Evolutionary conservation across 2,888 invertebrate species (phyloP), one percentile per base, ranked within the genome.

Genomic region (Octodonta nipae): DNA sequence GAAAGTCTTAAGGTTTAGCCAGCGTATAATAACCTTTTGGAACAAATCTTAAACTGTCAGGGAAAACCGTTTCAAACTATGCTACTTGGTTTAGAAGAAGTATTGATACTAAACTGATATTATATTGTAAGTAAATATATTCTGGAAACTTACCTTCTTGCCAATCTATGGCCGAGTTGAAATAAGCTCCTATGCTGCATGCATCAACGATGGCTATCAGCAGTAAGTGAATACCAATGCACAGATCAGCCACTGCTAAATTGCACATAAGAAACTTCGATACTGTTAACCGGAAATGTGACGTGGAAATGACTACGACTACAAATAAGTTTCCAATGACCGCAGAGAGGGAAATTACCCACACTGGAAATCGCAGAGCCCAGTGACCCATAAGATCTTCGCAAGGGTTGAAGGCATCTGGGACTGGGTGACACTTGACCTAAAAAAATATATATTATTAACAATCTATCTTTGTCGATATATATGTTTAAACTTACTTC

Each of bases 101-200:
- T n/a, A n/a, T n/a, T n/a, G n/a, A n/a, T n/a, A n/a, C n/a, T n/a
- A 11, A 25, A 11, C 25, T 6, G 11, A 11, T 11, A 25, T 25
- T 11, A 10, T 10, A n/a, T 28, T 13, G 10, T 12, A 6, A 14
- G 13, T 5, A 5, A 13, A 28, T 11, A 25, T 25, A 11, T 11
- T 17, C 12, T 20, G 8, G n/a, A 2, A 3, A 30, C 39, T 50
- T 46, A 66, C 66, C 70, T 48, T 70, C 67, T 56, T 78, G 78
- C 78, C 78, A 78, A 47, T 70, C 67, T 26, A 77, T 74, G 16
- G 77, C 77, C 46, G 70, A 68, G 51, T 75, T 75, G 56, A 75
- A 75, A 52, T 77, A 78, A 30, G 66, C 67, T 5, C 76, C 73
- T 16, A 74, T 64, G 2, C 75, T 75, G 22, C 67, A 65, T 1